phyloP scores from a whole-genome alignment of 2,888 invertebrate species.

The Hedya salicella region DNA sequence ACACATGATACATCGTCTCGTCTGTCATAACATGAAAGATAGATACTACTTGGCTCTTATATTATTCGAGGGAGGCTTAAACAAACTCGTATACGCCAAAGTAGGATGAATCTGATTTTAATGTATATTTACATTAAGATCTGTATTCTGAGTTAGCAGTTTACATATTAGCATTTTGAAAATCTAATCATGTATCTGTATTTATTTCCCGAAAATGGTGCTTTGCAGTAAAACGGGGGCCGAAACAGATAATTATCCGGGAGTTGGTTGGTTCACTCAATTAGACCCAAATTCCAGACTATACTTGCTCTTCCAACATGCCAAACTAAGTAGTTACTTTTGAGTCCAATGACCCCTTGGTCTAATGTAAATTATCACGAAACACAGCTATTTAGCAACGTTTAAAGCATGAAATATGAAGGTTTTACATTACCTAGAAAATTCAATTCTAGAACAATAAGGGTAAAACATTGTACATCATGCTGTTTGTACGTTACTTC shows the following conservation, averaged over 20 bases:
- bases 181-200: too few species aligned
- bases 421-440: background rate
- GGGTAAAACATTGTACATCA: background rate
- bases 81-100: slow-evolving; percentile 20
- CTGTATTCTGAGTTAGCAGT: background rate
- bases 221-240: too few species aligned
- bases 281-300: slow-evolving; percentile 1
- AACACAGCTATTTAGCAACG: slow-evolving; percentile 15
- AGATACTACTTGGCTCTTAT: slow-evolving; percentile 7
- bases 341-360: slow-evolving; percentile 13
- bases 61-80: slow-evolving; percentile 21
- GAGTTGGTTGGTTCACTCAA: background rate
- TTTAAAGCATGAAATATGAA: slow-evolving; percentile 4
- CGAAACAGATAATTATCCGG: too few species aligned
- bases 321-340: slow-evolving; percentile 6
- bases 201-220: background rate
- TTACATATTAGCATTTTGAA: too few species aligned
- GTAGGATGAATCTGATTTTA: slow-evolving; percentile 22
- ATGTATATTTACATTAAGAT: slow-evolving; percentile 2
- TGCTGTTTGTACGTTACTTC: slow-evolving; percentile 1
- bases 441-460: background rate
- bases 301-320: background rate
- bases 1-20: slow-evolving; percentile 8
- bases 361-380: slow-evolving; percentile 17
- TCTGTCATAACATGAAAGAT: slow-evolving; percentile 23